These are phyloP conservation scores for Lamprotornis superbus DNA, from an alignment of 2,113 vertebrate species.

Conservation along the genomic window DNA sequence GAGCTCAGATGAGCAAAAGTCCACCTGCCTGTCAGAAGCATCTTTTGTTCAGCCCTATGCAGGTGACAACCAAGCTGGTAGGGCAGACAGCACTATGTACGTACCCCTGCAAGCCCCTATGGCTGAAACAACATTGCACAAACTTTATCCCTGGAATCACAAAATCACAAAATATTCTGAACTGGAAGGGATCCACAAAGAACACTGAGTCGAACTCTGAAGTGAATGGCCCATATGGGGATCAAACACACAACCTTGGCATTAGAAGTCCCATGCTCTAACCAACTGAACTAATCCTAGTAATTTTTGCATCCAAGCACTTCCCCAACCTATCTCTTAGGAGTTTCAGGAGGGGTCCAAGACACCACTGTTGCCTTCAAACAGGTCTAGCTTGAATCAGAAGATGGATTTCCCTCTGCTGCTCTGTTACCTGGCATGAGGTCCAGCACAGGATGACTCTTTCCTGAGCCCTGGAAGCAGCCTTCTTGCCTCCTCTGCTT, in stretches of 20 bases:
- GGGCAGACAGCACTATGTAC: not conserved
- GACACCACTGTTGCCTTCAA: rapidly evolving
- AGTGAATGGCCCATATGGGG: not conserved
- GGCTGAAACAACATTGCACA: not conserved
- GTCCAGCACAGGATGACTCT: not conserved
- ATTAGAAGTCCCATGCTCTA: not conserved
- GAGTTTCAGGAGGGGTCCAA: not conserved
- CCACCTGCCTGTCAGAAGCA: not conserved
- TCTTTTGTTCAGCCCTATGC: not conserved
- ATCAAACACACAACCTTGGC: not conserved
- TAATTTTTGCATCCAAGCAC: not conserved
- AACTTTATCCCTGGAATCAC: not conserved
- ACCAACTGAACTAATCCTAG: not conserved
- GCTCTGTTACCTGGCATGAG: not conserved
- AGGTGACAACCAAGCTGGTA: not conserved
- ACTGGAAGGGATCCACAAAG: not conserved
- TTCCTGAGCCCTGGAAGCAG: not conserved
- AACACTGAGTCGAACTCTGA: not conserved
- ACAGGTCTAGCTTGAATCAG: not conserved
- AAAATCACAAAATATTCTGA: not conserved
- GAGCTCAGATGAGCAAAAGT: not conserved
- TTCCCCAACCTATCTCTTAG: not conserved
- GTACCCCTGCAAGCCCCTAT: not conserved
- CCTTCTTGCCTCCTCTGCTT: not conserved
- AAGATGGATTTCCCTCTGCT: not conserved